Percentiles rank a stretch among this genome's conserved stretches.
Conservation (phyloP, 2,797 vertebrate genomes). For the Gallinago stenura region DNA sequence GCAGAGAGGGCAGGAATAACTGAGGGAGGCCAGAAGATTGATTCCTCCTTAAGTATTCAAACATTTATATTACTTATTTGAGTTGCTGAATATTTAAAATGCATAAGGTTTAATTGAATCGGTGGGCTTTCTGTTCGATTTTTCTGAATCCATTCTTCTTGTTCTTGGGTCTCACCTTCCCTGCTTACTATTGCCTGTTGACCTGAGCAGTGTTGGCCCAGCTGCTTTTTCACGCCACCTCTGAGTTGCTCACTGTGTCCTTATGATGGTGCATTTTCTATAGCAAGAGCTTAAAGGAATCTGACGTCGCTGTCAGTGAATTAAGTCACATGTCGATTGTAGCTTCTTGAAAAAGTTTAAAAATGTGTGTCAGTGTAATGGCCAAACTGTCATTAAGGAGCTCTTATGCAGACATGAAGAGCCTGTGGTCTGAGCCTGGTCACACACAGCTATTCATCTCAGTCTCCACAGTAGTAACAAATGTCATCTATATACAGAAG, state of each 20-base stretch:
- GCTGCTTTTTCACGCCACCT: neutral
- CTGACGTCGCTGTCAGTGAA: neutral
- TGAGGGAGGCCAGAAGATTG: neutral
- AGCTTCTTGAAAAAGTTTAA: neutral
- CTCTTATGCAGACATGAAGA: neutral
- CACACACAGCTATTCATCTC: conserved; percentile 41
- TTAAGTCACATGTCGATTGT: neutral
- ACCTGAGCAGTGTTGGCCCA: neutral
- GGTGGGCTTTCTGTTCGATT: neutral
- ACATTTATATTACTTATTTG: neutral
- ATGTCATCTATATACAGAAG: conserved; percentile 78
- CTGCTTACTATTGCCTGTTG: neutral
- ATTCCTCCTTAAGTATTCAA: neutral
- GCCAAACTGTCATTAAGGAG: neutral
- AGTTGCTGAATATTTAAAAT: neutral
- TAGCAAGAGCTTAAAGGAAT: neutral
- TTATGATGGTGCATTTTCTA: neutral
- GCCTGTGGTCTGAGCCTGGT: conserved; percentile 12
- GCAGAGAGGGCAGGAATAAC: neutral
- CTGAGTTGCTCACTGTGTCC: neutral
- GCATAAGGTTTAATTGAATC: neutral
- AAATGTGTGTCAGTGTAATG: neutral
- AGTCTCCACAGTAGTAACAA: conserved; percentile 66
- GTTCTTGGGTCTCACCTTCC: neutral
- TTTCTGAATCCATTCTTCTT: neutral